phyloP scores from a whole-genome alignment of 2,888 invertebrate species.

The Dioctria linearis region DNA sequence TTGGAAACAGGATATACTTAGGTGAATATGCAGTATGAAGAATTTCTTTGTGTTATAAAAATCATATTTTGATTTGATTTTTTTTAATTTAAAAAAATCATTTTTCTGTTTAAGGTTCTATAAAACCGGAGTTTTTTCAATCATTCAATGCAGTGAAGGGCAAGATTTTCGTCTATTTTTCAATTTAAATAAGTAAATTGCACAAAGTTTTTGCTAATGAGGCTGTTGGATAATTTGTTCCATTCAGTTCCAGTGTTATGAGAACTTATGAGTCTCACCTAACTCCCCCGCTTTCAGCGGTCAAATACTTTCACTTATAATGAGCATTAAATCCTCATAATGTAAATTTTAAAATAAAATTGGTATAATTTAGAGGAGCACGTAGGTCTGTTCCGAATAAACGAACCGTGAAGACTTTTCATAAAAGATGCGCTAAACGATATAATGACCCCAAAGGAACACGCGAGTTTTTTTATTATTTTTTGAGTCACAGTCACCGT shows the following conservation, averaged over 20 bases:
- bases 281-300: not conserved
- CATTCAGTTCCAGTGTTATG: constrained; percentile 25
- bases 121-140: not conserved
- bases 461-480: not conserved
- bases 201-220: constrained; percentile 12
- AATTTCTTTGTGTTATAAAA: too few relatives aligned
- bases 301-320: constrained; percentile 35
- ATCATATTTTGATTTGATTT: too few relatives aligned
- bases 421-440: constrained; percentile 30
- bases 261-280: not conserved
- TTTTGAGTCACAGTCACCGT: not conserved
- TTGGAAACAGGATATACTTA: too few relatives aligned
- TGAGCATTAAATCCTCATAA: constrained; percentile 3
- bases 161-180: not conserved
- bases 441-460: constrained; percentile 34
- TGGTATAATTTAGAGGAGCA: constrained; percentile 1
- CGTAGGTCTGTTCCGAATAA: constrained; percentile 1
- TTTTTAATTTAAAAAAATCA: too few relatives aligned
- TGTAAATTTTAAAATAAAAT: constrained; percentile 22
- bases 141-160: constrained; percentile 33
- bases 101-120: too few relatives aligned
- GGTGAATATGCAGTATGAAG: too few relatives aligned
- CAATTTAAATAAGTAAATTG: not conserved
- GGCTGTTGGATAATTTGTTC: constrained; percentile 8
- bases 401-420: constrained; percentile 33